Evolutionary conservation across 2,113 vertebrate genomes (phyloP).

Genomic region (Corynorhinus townsendii): DNA sequence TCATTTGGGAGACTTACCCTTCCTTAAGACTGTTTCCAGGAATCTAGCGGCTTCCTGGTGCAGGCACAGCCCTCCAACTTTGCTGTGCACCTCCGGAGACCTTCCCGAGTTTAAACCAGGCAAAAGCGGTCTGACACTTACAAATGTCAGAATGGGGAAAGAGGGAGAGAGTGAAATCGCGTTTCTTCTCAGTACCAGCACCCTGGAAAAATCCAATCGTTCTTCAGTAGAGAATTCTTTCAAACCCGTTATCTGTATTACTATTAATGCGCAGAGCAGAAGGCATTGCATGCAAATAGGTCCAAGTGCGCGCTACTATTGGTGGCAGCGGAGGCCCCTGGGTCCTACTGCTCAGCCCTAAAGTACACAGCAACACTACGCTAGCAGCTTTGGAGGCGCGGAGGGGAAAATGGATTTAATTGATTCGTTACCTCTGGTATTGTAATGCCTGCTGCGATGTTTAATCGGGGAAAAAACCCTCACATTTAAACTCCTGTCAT

Average conservation of each 20-base stretch:
- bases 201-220: constrained; percentile 80
- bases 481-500: constrained; percentile 52
- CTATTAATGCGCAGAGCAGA: constrained; percentile 83
- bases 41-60: constrained; percentile 78
- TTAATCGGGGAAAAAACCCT: constrained; percentile 2
- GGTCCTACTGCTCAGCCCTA: constrained; percentile 89
- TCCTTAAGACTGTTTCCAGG: constrained; percentile 70
- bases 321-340: constrained; percentile 82
- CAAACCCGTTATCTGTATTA: constrained; percentile 79
- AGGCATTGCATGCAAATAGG: constrained; percentile 85
- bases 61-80: constrained; percentile 85
- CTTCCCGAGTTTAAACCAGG: constrained; percentile 59
- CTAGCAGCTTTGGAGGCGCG: constrained; percentile 58
- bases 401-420: constrained; percentile 65
- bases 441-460: constrained; percentile 61
- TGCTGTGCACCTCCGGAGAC: constrained; percentile 69
- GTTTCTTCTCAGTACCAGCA: constrained; percentile 71
- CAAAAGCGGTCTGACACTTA: constrained; percentile 63
- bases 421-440: constrained; percentile 78
- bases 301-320: constrained; percentile 83
- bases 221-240: constrained; percentile 79
- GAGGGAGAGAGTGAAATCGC: neutral
- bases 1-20: constrained; percentile 75
- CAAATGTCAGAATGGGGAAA: neutral
- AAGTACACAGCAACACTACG: constrained; percentile 72